phyloP scores from a whole-genome alignment of 1,140 invertebrate species.

The Aphaenogaster ashmeadi region DNA sequence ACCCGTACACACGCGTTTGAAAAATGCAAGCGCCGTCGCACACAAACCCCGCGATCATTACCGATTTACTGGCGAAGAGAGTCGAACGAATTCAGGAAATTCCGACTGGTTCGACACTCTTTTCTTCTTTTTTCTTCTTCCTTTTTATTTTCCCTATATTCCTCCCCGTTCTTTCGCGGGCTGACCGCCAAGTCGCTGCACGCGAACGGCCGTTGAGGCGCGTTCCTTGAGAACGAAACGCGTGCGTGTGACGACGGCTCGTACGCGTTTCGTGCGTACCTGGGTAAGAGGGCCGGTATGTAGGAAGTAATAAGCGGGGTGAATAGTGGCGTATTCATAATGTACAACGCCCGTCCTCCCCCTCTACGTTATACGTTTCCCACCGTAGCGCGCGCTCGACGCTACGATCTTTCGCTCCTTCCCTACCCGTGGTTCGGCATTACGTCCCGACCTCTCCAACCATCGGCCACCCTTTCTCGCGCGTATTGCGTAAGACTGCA shows the following conservation, averaged over 20 bases:
- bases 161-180: neutral
- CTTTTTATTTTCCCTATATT: neutral
- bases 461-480: conserved; percentile 76
- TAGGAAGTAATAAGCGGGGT: conserved; percentile 81
- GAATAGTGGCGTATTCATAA: conserved; percentile 84
- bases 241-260: conserved; percentile 3
- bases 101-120: neutral
- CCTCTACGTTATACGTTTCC: conserved; percentile 74
- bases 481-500: conserved; percentile 80
- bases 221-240: conserved; percentile 76
- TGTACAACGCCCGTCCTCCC: conserved; percentile 72
- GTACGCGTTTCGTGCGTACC: conserved; percentile 56
- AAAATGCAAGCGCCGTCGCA: conserved; percentile 12
- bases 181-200: conserved; percentile 28
- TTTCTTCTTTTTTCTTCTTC: neutral
- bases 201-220: conserved; percentile 17
- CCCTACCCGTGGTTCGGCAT: conserved; percentile 71
- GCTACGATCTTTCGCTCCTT: conserved; percentile 16
- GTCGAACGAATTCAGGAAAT: conserved; percentile 21
- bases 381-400: conserved; percentile 16
- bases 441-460: conserved; percentile 77
- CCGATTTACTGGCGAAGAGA: neutral
- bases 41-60: conserved; percentile 10
- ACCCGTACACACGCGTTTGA: neutral
- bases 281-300: conserved; percentile 62